A percentile compares a stretch with the other conserved stretches of the same genome.
These are phyloP conservation scores for Argya squamiceps DNA, from an alignment of 2,797 vertebrate genomes.

Conservation along the genomic window DNA sequence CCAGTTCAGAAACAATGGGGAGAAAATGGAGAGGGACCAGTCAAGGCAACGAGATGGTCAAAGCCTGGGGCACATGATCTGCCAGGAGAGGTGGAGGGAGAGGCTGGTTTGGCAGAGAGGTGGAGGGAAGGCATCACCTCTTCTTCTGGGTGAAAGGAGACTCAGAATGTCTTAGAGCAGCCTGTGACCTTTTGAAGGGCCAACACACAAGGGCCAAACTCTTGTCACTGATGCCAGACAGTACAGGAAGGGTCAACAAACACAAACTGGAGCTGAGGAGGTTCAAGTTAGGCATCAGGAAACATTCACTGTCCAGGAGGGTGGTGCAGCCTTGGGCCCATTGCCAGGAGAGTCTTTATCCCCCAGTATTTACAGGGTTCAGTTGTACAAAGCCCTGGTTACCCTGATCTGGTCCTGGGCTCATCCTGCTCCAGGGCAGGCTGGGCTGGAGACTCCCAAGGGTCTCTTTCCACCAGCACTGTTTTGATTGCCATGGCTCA, in stretches of 20 bases:
- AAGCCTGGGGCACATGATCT: not conserved
- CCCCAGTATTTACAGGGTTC: not conserved
- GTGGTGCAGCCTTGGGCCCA: not conserved
- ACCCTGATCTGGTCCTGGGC: not conserved
- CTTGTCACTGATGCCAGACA: not conserved
- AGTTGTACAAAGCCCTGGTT: not conserved
- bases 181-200: not conserved
- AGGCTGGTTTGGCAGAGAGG: not conserved
- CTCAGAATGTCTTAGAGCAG: not conserved
- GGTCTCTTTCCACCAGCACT: not conserved
- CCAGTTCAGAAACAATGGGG: not conserved
- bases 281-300: not conserved
- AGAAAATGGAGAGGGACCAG: not conserved
- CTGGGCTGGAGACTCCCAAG: not conserved
- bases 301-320: not conserved
- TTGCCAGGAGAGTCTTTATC: not conserved
- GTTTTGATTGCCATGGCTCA: not conserved
- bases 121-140: not conserved
- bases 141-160: not conserved
- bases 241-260: not conserved
- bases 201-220: not conserved
- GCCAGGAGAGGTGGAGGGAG: not conserved
- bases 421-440: not conserved
- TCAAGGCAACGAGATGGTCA: not conserved
- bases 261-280: not conserved